phyloP scores from a whole-genome alignment of 2,113 vertebrate genomes.

The Oxygymnocypris stewartii region DNA sequence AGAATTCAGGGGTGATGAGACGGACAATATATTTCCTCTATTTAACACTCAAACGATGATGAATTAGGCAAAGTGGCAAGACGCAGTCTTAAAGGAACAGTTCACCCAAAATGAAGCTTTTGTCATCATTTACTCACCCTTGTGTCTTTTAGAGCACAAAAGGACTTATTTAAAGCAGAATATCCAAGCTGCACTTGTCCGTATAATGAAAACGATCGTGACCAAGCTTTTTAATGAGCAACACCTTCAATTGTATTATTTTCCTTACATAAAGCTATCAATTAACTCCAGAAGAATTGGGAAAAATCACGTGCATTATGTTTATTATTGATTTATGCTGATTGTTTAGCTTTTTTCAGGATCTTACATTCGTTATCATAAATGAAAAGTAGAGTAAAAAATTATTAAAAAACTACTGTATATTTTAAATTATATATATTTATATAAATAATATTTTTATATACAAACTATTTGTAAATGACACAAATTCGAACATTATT shows the following conservation, averaged over 20 bases:
- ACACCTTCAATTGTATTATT: not conserved
- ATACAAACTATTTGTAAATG: no score
- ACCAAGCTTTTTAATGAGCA: not conserved
- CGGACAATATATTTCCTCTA: slow-evolving; percentile 32
- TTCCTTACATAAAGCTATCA: not conserved
- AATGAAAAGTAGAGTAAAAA: not conserved
- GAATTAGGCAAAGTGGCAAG: slow-evolving; percentile 21
- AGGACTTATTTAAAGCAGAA: not conserved
- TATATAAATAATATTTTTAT: no score
- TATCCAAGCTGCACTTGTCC: not conserved
- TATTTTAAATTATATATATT: no score
- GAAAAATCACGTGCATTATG: not conserved
- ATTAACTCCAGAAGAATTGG: not conserved
- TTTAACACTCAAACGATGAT: slow-evolving; percentile 34
- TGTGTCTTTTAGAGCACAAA: not conserved
- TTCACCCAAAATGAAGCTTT: slow-evolving; percentile 10
- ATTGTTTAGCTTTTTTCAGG: not conserved
- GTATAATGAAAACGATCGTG: not conserved
- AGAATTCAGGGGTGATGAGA: slow-evolving; percentile 21
- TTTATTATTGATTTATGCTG: not conserved
- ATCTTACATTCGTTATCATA: not conserved
- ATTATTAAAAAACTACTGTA: not conserved
- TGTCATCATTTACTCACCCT: slow-evolving; percentile 2
- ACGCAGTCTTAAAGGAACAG: not conserved
- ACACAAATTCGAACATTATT: no score